Evolutionary conservation across 1,140 invertebrate genomes (phyloP).

Genomic region (Stegodyphus dumicola): DNA sequence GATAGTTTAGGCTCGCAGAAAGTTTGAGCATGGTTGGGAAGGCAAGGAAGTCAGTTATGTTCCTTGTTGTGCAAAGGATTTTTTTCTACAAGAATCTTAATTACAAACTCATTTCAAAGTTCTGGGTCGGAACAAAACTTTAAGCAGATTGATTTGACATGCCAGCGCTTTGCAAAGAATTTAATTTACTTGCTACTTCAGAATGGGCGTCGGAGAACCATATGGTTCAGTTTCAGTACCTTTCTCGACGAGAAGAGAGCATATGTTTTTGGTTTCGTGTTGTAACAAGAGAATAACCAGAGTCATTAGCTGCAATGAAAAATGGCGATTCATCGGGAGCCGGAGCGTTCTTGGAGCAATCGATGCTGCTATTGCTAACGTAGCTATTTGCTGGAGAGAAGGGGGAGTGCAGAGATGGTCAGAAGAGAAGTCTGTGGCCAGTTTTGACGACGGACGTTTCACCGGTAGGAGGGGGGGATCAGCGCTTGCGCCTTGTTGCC

Average conservation of each 20-base stretch:
- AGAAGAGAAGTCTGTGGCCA: slow-evolving; percentile 45
- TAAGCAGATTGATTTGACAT: too few species aligned
- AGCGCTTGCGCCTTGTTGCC: slow-evolving; percentile 48
- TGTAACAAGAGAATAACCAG: not conserved
- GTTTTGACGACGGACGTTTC: slow-evolving; percentile 45
- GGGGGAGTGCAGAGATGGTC: slow-evolving; percentile 24
- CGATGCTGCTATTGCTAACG: slow-evolving; percentile 5
- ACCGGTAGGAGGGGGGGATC: slow-evolving; percentile 14
- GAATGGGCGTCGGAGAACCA: too few species aligned
- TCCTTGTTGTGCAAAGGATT: too few species aligned
- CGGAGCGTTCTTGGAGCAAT: slow-evolving; percentile 1
- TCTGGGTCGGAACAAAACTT: too few species aligned
- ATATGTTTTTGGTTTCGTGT: not conserved
- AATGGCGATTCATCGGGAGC: slow-evolving; percentile 10
- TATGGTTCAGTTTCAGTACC: too few species aligned
- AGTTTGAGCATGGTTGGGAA: too few species aligned
- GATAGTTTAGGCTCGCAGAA: too few species aligned
- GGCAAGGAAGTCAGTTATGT: too few species aligned
- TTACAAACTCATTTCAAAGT: too few species aligned
- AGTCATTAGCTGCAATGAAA: slow-evolving; percentile 14
- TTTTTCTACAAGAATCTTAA: too few species aligned
- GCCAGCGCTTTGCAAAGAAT: too few species aligned
- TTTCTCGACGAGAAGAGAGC: not conserved
- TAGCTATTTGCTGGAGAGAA: slow-evolving; percentile 2
- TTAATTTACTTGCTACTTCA: too few species aligned